A percentile compares a stretch with the other conserved stretches of the same genome.
Conservation (phyloP, 2,113 vertebrate genomes). For the Macquaria ambigua region DNA sequence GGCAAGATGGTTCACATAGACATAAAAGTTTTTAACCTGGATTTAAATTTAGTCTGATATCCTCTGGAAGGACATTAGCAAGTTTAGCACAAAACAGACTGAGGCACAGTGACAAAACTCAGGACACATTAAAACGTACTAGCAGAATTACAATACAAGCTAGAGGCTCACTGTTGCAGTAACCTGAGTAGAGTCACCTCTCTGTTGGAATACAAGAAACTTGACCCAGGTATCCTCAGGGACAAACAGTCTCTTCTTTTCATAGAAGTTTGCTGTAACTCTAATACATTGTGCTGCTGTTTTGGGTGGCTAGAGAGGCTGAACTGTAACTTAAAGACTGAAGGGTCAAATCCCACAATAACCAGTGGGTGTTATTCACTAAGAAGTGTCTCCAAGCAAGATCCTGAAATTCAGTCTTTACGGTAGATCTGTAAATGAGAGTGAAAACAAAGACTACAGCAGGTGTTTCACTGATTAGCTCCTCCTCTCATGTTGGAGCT, state of each 20-base stretch:
- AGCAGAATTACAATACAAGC: not conserved
- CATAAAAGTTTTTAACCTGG: too few relatives aligned
- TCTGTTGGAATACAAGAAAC: slow-evolving; percentile 35
- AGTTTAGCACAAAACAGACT: not conserved
- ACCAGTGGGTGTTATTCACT: not conserved
- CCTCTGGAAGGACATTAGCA: too few relatives aligned
- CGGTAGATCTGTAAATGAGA: not conserved
- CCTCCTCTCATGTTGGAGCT: too few relatives aligned
- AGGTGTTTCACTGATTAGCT: too few relatives aligned
- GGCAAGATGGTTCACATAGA: too few relatives aligned
- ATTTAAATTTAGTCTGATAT: too few relatives aligned
- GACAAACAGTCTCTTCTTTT: slow-evolving; percentile 35
- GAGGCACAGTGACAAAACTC: not conserved
- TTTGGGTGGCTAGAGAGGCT: not conserved
- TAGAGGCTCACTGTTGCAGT: not conserved
- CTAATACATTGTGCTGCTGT: slow-evolving; percentile 5
- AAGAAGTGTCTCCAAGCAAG: not conserved
- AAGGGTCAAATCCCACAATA: not conserved
- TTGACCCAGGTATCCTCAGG: slow-evolving; percentile 40
- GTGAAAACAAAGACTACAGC: not conserved
- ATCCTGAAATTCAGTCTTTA: not conserved
- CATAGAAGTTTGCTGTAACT: slow-evolving; percentile 19
- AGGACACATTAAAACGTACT: not conserved
- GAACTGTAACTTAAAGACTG: not conserved
- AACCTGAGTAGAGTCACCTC: slow-evolving; percentile 22